Base-by-base conservation (phyloP, 2,797 vertebrate species). In the Pantherophis alleghaniensis region DNA sequence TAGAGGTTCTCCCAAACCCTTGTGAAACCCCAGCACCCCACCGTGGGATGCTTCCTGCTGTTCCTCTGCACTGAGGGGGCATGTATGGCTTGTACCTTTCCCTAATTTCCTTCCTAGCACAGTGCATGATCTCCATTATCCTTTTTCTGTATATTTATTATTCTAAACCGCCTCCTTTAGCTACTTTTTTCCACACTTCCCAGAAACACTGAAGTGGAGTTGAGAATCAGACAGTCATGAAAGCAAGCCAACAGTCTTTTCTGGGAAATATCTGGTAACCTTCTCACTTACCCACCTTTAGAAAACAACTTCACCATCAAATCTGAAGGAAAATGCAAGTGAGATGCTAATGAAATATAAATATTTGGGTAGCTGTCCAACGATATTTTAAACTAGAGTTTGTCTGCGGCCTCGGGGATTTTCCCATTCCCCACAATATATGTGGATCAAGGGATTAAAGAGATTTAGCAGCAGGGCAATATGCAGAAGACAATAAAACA, bases 241-340 rank as follows among this genome's bases (percentile, higher is more conserved):
- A 90, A 92, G 51, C 13, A 18, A 92, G 57, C 88, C 59, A 56
- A 63, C 79, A 92, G 22, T 28, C 22, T 89, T 90, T 92, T 86
- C 88, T 92, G 59, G 32, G 59, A 56, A 90, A 92, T 60, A 92
- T 90, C 74, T 90, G 92, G 59, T 51, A 86, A 92, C 26, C n/a
- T 26, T 92, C 47, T 92, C 53, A 92, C 47, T 86, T 24, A 66
- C 28, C 59, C 57, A 86, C 14, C 74, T 90, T 74, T 55, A 92
- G 74, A 92, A 86, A 92, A 90, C 90, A 86, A 90, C 42, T 86
- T 74, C 37, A 66, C 92, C 61, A 18, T 60, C 51, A 86, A 56
- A 28, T 86, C 92, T 90, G 74, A 92, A 90, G 59, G 47, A 79
- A 92, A 60, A 28, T 32, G 28, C n/a, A n/a, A 90, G 47, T 86